Percentiles rank a stretch among this genome's conserved stretches.
phyloP scores from a whole-genome alignment of 2,888 invertebrate genomes.

The Trichogramma evanescens region DNA sequence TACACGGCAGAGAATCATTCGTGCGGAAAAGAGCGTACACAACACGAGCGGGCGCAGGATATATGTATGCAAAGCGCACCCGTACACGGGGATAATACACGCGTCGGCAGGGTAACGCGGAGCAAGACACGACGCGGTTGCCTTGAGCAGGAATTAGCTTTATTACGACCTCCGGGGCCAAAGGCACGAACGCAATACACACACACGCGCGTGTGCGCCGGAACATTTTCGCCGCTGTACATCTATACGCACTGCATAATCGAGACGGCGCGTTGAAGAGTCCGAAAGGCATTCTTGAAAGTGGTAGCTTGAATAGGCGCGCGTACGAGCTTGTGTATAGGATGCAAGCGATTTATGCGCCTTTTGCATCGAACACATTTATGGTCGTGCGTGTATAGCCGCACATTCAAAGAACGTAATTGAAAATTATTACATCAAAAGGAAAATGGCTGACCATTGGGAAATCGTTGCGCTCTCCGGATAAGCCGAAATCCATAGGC shows the following conservation, averaged over 20 bases:
- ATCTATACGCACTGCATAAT: conserved; percentile 6
- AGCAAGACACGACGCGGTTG: conserved; percentile 45
- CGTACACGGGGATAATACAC: conserved; percentile 19
- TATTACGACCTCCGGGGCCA: conserved; percentile 46
- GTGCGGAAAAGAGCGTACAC: conserved; percentile 8
- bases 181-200: conserved; percentile 36
- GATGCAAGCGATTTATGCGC: conserved; percentile 10
- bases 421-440: background rate
- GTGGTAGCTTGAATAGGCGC: no score
- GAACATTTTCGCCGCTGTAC: conserved; percentile 41
- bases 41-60: conserved; percentile 12
- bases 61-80: conserved; percentile 20
- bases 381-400: background rate
- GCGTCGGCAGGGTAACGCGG: conserved; percentile 31
- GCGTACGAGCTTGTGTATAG: no score
- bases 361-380: background rate
- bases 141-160: conserved; percentile 45
- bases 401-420: background rate
- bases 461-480: background rate
- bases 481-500: background rate
- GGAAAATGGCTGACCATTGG: background rate
- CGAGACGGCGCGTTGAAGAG: background rate
- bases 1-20: conserved; percentile 9
- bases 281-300: no score
- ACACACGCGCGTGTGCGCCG: conserved; percentile 23